A percentile compares a stretch with the other conserved stretches of the same genome.
phyloP scores from a whole-genome alignment of 2,797 vertebrate genomes.

The Novumbra hubbsi region DNA sequence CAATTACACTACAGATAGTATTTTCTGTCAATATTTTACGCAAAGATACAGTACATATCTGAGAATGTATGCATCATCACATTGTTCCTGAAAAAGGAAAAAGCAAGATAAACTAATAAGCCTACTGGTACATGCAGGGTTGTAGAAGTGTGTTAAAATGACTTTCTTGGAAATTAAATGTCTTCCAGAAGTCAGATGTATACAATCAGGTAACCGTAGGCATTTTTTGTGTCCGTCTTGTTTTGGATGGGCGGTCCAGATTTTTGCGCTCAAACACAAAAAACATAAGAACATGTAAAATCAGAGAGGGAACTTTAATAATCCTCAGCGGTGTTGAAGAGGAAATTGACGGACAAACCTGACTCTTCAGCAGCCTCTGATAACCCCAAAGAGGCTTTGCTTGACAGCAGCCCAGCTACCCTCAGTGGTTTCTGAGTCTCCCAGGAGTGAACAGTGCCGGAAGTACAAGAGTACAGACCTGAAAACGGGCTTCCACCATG shows the following conservation, averaged over 20 bases:
- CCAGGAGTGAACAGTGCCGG: conserved; percentile 40
- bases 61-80: neutral
- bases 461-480: conserved; percentile 46
- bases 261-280: too few relatives aligned
- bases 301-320: conserved; percentile 26
- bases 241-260: too few relatives aligned
- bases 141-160: neutral
- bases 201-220: neutral
- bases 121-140: neutral
- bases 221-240: neutral
- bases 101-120: neutral
- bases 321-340: conserved; percentile 44
- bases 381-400: conserved; percentile 41
- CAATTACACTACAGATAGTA: neutral
- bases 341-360: conserved; percentile 31
- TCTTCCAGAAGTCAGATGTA: neutral
- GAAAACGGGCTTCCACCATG: conserved; percentile 34
- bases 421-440: conserved; percentile 40
- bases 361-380: conserved; percentile 25
- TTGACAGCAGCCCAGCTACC: conserved; percentile 46
- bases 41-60: neutral
- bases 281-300: neutral
- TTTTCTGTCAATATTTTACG: neutral
- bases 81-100: neutral
- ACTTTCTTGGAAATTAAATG: neutral